Conservation (phyloP, 2,113 vertebrate genomes). For the Sisor rabdophorus region DNA sequence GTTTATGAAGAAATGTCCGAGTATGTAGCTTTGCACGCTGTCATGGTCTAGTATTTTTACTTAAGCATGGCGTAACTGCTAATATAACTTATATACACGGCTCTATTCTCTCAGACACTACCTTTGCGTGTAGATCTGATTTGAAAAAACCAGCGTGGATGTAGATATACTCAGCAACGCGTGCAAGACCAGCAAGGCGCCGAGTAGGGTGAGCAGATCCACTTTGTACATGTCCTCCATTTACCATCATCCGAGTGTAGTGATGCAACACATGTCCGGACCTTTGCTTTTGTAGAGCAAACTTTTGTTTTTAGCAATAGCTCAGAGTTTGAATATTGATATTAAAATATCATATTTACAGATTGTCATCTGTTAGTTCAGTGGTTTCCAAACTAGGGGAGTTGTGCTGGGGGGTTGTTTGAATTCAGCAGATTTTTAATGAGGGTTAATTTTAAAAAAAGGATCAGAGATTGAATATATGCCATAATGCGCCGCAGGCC, state of each 20-base stretch:
- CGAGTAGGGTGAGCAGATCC: background rate
- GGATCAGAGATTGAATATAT: too few species aligned
- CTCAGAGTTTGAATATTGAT: slow-evolving; percentile 4
- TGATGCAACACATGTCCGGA: background rate
- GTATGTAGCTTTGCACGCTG: slow-evolving; percentile 18
- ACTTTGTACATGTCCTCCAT: background rate
- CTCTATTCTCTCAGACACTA: slow-evolving; percentile 9
- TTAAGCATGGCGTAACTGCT: background rate
- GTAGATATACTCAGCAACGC: background rate
- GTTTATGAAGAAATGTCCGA: background rate
- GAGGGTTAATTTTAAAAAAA: too few species aligned
- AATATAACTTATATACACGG: background rate
- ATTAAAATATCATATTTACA: background rate
- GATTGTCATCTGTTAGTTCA: too few species aligned
- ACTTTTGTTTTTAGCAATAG: slow-evolving; percentile 19
- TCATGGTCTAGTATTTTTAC: background rate
- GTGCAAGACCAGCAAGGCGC: background rate
- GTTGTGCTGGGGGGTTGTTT: too few species aligned
- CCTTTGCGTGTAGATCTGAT: background rate
- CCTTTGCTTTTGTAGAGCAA: background rate
- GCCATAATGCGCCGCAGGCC: too few species aligned
- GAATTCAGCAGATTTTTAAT: too few species aligned
- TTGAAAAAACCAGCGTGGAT: slow-evolving; percentile 27
- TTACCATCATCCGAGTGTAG: background rate
- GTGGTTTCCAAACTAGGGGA: too few species aligned